Base-by-base conservation (phyloP, 2,888 invertebrate genomes). In the Caenorhabditis panamensis region DNA sequence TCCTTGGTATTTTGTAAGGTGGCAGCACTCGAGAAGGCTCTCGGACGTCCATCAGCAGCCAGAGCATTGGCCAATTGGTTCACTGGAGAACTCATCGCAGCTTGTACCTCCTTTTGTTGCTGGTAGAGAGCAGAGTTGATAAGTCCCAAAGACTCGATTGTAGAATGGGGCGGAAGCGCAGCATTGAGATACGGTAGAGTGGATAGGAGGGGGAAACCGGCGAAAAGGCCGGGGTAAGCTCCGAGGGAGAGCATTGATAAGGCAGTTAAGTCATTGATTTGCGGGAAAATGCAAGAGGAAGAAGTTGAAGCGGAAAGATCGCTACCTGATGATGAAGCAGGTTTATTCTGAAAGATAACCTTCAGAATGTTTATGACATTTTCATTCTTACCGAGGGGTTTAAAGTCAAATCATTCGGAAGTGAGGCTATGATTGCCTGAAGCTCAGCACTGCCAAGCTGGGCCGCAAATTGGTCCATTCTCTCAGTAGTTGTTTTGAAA, bases 21-120 rank as follows among this genome's bases (percentile, higher is more conserved):
- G 56, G 84, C 84, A n/a, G 84, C 84, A 51, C 80, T 80, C 16
- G 82, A 82, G 49, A 81, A 84, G 24, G 84, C 84, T 22, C 84
- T 51, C n/a, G 84, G 84, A n/a, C 84, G 79, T 22, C 69, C 68
- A 59, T 84, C 84, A 24, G 62, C 49, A 9, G 66, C 71, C 20
- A 76, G 54, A 22, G 73, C 58, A 16, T 68, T 49, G 8, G 78
- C 37, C 6, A 78, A 20, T 6, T 66, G 41, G 22, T 66, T 68
- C 1, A 28, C 24, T 3, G 82, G 78, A 26, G 75, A 36, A 24
- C 16, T 28, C 26, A 76, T 28, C 2, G 76, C 54, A 18, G 80
- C 54, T 53, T 79, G 80, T 0, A 58, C 68, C n/a, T 61, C 71
- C 20, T 75, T 67, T 37, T 80, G 80, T 47, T 75, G 75, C 49